These are phyloP conservation scores for Crotalus helleri DNA, from an alignment of 2,113 vertebrate species.

Conservation along the genomic window DNA sequence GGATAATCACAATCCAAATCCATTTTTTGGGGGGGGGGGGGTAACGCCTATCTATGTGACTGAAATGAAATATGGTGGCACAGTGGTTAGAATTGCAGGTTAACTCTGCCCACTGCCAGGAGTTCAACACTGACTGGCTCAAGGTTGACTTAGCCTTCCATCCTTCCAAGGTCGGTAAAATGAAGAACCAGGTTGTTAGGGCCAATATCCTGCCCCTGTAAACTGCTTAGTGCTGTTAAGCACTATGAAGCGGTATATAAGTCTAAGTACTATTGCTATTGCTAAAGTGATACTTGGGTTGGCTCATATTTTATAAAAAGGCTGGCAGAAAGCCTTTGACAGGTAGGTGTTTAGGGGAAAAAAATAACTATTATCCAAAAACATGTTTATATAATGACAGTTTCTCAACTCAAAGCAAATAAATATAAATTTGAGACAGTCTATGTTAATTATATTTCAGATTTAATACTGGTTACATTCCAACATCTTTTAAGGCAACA, in stretches of 20 bases:
- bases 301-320: neutral
- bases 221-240: neutral
- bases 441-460: neutral
- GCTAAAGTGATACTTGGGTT: neutral
- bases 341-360: neutral
- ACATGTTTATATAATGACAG: neutral
- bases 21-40: neutral
- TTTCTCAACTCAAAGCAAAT: neutral
- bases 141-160: neutral
- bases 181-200: neutral
- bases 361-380: neutral
- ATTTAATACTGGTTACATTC: neutral
- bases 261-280: neutral
- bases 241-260: neutral
- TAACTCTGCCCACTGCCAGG: neutral
- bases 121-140: neutral
- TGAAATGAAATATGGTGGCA: neutral
- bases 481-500: neutral
- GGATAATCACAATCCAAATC: neutral
- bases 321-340: neutral
- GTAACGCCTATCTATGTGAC: neutral
- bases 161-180: neutral
- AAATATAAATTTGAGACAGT: neutral
- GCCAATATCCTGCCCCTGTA: neutral
- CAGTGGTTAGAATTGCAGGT: neutral